Conservation (phyloP, 2,888 invertebrate species). For the Clepsis dumicolana region DNA sequence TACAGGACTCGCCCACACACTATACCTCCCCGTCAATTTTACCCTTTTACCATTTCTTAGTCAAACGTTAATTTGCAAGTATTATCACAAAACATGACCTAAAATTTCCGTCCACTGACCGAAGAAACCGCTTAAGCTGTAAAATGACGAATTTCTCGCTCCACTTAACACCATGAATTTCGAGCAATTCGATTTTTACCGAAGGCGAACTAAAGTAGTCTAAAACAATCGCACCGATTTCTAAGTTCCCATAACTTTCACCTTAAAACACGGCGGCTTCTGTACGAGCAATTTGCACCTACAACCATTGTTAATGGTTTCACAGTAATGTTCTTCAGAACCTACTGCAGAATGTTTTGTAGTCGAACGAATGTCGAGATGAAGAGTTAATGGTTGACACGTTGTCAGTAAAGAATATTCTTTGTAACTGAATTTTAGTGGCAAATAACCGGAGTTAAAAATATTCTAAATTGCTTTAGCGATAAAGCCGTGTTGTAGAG, state of each 20-base stretch:
- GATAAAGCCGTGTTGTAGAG: too few relatives aligned
- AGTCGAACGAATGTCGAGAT: slow-evolving; percentile 12
- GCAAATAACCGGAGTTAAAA: neutral
- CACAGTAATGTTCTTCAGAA: slow-evolving; percentile 30
- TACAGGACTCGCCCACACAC: neutral
- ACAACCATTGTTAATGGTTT: slow-evolving; percentile 64
- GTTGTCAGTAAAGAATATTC: neutral
- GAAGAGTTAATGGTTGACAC: neutral
- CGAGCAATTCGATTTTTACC: slow-evolving; percentile 43
- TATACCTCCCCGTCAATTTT: neutral
- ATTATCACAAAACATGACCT: slow-evolving; percentile 8
- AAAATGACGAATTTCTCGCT: slow-evolving; percentile 61
- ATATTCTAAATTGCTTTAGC: neutral
- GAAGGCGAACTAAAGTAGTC: slow-evolving; percentile 42
- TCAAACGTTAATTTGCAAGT: neutral
- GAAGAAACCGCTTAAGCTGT: slow-evolving; percentile 40
- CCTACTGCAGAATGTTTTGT: slow-evolving; percentile 15
- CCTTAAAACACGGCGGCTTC: slow-evolving; percentile 58
- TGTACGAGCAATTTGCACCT: slow-evolving; percentile 68
- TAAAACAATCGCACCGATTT: slow-evolving; percentile 61
- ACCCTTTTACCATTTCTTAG: neutral
- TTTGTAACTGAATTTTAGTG: neutral
- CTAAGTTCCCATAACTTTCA: slow-evolving; percentile 77
- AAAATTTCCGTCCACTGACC: slow-evolving; percentile 10
- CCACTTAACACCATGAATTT: slow-evolving; percentile 60